These are phyloP conservation scores for Unio delphinus DNA, from an alignment of 2,888 invertebrate species.

Conservation along the genomic window DNA sequence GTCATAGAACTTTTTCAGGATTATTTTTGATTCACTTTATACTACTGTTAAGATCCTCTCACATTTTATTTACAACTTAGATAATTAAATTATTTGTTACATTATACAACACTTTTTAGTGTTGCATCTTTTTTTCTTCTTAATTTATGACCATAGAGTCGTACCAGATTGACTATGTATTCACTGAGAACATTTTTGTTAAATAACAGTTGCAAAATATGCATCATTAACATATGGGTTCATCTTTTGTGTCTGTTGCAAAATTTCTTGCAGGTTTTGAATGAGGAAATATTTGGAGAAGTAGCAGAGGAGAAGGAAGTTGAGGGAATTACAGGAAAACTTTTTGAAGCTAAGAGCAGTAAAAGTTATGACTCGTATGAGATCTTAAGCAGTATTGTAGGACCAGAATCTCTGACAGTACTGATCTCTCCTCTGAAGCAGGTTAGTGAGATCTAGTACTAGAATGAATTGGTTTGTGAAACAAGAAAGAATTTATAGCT, in stretches of 20 bases:
- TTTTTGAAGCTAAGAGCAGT: constrained; percentile 75
- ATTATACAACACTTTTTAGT: too few relatives aligned
- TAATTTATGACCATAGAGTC: too few relatives aligned
- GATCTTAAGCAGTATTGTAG: constrained; percentile 85
- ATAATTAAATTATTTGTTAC: too few relatives aligned
- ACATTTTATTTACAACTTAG: too few relatives aligned
- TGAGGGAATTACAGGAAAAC: constrained; percentile 83
- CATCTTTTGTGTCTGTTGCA: not conserved
- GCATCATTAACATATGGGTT: not conserved
- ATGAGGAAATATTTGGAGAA: constrained; percentile 89
- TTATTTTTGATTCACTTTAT: too few relatives aligned
- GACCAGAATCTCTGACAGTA: constrained; percentile 83
- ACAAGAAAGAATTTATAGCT: too few relatives aligned
- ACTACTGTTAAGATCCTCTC: too few relatives aligned
- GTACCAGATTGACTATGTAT: not conserved
- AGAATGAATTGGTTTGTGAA: too few relatives aligned
- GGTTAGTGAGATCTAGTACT: constrained; percentile 68
- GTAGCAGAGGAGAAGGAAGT: constrained; percentile 94
- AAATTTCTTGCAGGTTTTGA: constrained; percentile 77
- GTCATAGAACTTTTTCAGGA: too few relatives aligned
- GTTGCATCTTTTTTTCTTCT: too few relatives aligned
- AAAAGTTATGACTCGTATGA: constrained; percentile 90
- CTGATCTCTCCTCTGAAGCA: constrained; percentile 87
- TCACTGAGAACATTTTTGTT: not conserved
- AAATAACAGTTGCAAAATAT: not conserved